Evolutionary conservation across 2,797 vertebrate species (phyloP).

Genomic region (Sarcophilus harrisii): DNA sequence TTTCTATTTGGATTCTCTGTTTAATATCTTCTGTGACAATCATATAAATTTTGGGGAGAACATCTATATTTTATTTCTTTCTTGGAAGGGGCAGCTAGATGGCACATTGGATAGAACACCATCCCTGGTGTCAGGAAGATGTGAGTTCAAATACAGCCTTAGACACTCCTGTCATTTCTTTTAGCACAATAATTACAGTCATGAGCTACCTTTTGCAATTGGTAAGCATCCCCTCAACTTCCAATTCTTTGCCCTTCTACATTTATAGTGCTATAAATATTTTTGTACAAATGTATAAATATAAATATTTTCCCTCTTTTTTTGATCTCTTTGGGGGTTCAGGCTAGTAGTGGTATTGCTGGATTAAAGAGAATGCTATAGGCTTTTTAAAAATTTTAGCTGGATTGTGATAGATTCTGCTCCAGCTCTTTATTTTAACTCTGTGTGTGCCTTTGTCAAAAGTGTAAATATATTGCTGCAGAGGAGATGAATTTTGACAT

Average conservation of each 20-base stretch:
- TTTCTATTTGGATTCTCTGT: background rate
- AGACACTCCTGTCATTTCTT: background rate
- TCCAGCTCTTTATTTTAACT: too few species aligned
- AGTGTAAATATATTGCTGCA: too few species aligned
- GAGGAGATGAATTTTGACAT: too few species aligned
- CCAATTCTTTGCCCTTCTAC: background rate
- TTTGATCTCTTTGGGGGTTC: background rate
- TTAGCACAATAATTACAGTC: background rate
- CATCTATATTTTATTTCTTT: too few species aligned
- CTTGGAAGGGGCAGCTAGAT: too few species aligned
- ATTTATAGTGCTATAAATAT: background rate
- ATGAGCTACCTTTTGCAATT: background rate
- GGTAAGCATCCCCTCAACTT: background rate
- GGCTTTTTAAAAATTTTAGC: too few species aligned
- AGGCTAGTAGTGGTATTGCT: background rate
- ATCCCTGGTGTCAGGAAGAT: too few species aligned
- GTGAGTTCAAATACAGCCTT: too few species aligned
- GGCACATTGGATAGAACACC: too few species aligned
- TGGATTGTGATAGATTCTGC: too few species aligned
- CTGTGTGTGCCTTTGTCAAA: too few species aligned
- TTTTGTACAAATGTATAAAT: background rate
- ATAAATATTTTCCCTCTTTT: background rate
- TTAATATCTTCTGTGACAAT: background rate
- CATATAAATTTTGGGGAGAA: background rate
- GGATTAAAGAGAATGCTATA: too few species aligned